phyloP scores from a whole-genome alignment of 2,797 vertebrate species.

The Ctenopoma kingsleyae region DNA sequence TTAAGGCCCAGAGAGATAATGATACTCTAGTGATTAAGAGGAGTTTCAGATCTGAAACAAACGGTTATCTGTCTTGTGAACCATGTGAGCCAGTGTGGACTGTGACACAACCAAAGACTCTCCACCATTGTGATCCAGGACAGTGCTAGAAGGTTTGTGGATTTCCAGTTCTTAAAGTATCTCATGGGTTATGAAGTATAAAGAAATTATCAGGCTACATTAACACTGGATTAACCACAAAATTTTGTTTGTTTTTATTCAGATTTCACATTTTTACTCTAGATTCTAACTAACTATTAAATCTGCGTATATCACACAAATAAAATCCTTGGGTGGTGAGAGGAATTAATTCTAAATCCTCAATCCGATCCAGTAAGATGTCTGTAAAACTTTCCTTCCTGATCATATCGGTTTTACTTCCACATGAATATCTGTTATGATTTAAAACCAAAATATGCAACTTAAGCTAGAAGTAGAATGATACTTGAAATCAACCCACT shows the following conservation, averaged over 20 bases:
- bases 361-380: neutral
- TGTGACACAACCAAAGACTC: neutral
- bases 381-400: neutral
- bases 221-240: too few species aligned
- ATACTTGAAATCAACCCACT: too few species aligned
- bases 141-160: neutral
- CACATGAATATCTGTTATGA: too few species aligned
- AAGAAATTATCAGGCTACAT: neutral
- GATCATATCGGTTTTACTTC: neutral
- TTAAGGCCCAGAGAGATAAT: conserved; percentile 11
- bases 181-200: neutral
- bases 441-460: too few species aligned
- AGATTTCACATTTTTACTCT: too few species aligned
- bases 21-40: conserved; percentile 4
- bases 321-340: too few species aligned
- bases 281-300: neutral
- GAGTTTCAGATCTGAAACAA: conserved; percentile 11
- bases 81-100: neutral
- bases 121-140: neutral
- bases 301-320: too few species aligned
- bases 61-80: neutral
- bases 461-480: too few species aligned
- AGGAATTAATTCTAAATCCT: neutral
- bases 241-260: too few species aligned
- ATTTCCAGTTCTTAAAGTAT: neutral